A percentile compares a stretch with the other conserved stretches of the same genome.
phyloP scores from a whole-genome alignment of 2,113 vertebrate genomes.

The Daphoenositta chrysoptera region DNA sequence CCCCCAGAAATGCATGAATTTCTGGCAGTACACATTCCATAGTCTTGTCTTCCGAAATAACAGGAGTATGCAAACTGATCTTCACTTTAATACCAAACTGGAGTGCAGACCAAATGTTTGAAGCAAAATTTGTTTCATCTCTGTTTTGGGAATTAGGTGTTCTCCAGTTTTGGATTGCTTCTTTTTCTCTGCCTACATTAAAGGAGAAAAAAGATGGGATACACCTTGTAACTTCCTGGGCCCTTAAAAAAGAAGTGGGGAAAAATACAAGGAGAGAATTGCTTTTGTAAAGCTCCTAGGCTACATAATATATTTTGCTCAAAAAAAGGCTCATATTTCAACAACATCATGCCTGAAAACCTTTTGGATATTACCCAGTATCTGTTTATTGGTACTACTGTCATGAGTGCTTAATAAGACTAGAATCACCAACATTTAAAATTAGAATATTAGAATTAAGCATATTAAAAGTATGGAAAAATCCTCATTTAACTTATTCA shows the following conservation, averaged over 20 bases:
- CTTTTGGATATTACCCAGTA: not conserved
- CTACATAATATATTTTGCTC: not conserved
- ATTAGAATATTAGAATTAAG: not conserved
- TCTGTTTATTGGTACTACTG: not conserved
- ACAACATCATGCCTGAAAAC: not conserved
- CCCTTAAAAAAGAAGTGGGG: not conserved
- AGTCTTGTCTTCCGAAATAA: not conserved
- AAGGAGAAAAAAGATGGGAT: not conserved
- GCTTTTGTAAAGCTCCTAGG: not conserved
- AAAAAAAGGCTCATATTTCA: not conserved
- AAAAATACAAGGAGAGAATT: not conserved
- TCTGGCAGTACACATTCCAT: not conserved
- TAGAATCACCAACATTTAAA: not conserved
- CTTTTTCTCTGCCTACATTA: not conserved
- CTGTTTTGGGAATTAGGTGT: not conserved
- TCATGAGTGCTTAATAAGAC: not conserved
- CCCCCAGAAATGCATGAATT: not conserved
- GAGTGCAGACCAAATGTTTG: rapidly evolving
- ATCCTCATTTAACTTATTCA: not conserved
- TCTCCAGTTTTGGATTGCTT: not conserved
- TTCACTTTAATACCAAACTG: not conserved
- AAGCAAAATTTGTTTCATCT: not conserved
- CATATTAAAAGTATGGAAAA: not conserved
- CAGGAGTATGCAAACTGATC: not conserved
- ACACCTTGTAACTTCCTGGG: not conserved